Conservation (phyloP, 2,113 vertebrate species). For the Phocoena phocoena region DNA sequence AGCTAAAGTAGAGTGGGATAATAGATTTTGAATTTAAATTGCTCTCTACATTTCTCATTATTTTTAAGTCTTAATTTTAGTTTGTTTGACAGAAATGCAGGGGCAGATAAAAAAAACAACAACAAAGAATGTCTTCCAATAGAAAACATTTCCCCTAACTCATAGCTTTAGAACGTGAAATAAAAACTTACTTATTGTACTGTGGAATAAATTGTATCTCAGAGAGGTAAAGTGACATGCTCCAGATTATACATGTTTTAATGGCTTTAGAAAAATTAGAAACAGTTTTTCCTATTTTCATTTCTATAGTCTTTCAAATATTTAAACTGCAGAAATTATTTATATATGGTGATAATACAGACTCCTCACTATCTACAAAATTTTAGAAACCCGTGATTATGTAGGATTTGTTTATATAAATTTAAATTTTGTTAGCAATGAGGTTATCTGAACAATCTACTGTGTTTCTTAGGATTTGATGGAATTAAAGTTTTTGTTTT, state of each 20-base stretch:
- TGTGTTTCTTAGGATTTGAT: neutral
- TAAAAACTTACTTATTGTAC: neutral
- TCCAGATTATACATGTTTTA: neutral
- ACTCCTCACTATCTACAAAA: neutral
- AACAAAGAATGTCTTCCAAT: conserved; percentile 11
- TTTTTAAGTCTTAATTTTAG: conserved; percentile 32
- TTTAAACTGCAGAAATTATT: neutral
- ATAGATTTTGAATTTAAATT: conserved; percentile 50
- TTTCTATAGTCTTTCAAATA: neutral
- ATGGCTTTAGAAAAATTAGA: neutral
- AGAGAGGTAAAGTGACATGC: neutral
- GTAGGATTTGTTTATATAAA: neutral
- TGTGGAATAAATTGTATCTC: neutral
- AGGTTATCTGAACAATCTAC: neutral
- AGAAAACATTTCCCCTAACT: neutral
- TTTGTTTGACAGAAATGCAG: conserved; percentile 50
- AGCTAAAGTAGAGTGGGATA: neutral
- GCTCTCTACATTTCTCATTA: conserved; percentile 29
- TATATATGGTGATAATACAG: neutral
- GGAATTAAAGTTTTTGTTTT: neutral
- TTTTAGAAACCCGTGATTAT: neutral
- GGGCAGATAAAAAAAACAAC: neutral
- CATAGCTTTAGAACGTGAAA: neutral
- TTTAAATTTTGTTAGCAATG: neutral
- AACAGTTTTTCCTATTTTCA: neutral